A percentile compares a stretch with the other conserved stretches of the same genome.
phyloP scores from a whole-genome alignment of 2,797 vertebrate genomes.

The Betta splendens region DNA sequence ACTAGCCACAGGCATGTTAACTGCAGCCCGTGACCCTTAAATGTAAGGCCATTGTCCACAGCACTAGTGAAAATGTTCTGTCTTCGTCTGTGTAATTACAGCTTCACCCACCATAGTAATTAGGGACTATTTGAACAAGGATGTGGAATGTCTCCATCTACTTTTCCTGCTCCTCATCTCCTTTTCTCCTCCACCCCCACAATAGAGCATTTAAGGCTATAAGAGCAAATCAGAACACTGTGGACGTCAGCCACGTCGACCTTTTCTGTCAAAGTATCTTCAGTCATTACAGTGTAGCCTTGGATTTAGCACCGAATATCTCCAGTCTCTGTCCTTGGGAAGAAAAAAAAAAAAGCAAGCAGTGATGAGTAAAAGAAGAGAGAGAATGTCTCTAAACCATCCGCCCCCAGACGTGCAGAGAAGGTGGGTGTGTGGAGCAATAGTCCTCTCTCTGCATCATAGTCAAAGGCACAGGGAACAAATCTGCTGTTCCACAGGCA shows the following conservation, averaged over 20 bases:
- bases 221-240: constrained; percentile 8
- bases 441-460: constrained; percentile 72
- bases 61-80: constrained; percentile 39
- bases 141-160: constrained; percentile 71
- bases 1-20: constrained; percentile 65
- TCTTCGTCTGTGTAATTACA: constrained; percentile 76
- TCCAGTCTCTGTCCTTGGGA: constrained; percentile 61
- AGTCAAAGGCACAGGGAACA: constrained; percentile 77
- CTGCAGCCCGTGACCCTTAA: constrained; percentile 51
- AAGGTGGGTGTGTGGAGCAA: constrained; percentile 81
- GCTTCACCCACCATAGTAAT: constrained; percentile 79
- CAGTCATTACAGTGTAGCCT: constrained; percentile 38
- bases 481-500: constrained; percentile 73
- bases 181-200: constrained; percentile 47
- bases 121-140: constrained; percentile 80
- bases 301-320: constrained; percentile 42
- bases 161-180: constrained; percentile 48
- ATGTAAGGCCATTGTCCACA: constrained; percentile 61
- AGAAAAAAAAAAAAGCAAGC: constrained; percentile 61
- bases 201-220: constrained; percentile 21
- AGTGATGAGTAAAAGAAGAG: constrained; percentile 71
- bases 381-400: constrained; percentile 78
- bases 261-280: constrained; percentile 14
- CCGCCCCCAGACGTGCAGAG: constrained; percentile 78
- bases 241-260: constrained; percentile 15